Percentiles rank a stretch among this genome's conserved stretches.
Evolutionary conservation across 2,113 vertebrate genomes (phyloP).

Genomic region (Pluvialis apricaria): DNA sequence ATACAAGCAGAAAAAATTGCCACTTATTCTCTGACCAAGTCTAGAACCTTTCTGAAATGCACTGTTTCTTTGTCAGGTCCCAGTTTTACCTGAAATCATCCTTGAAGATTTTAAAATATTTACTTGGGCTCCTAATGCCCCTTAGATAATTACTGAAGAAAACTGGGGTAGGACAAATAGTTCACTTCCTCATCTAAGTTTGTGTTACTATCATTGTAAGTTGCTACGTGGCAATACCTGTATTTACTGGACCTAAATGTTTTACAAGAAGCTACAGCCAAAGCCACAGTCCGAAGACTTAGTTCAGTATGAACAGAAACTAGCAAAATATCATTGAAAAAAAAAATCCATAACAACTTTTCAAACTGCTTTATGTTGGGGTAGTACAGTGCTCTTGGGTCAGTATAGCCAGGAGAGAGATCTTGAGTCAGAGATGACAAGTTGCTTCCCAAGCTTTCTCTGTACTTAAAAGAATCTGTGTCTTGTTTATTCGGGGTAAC

Average conservation of each 20-base stretch:
- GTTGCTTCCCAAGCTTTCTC: neutral
- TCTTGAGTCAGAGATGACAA: neutral
- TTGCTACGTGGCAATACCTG: neutral
- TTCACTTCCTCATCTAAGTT: neutral
- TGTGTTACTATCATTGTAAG: neutral
- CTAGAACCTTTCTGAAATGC: neutral
- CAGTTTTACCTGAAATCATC: neutral
- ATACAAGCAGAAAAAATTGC: neutral
- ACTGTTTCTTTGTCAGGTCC: neutral
- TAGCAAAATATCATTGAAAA: neutral
- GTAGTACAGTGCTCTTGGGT: neutral
- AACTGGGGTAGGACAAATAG: neutral
- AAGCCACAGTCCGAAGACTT: neutral
- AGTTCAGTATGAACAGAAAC: neutral
- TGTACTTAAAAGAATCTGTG: neutral
- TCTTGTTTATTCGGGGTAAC: neutral
- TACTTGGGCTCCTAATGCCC: neutral
- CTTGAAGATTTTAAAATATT: neutral
- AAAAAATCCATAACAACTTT: neutral
- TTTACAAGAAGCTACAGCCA: neutral
- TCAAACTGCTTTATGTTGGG: neutral
- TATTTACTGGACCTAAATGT: neutral
- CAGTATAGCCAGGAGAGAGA: neutral
- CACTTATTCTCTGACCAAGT: neutral
- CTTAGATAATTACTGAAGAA: neutral